Evolutionary conservation across 2,888 invertebrate genomes (phyloP), one percentile per base, ranked within the genome.

Genomic region (Pyrocoelia pectoralis): DNA sequence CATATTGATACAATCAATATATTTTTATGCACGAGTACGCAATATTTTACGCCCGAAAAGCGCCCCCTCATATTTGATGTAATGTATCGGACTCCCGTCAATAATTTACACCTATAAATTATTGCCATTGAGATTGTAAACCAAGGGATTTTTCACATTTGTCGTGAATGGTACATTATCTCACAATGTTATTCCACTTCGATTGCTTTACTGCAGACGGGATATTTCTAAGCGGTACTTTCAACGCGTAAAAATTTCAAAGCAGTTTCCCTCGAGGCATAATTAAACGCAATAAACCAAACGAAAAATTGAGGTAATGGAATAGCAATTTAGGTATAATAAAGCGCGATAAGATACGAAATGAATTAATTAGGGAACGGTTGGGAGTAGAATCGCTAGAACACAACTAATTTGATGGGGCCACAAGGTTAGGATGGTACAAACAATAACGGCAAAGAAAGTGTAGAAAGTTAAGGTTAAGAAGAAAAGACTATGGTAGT

Each of bases 31-130:
- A 65, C 60, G 66, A 64, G 62, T 64, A 66, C 66, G 64, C 66
- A 66, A 65, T 66, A 61, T 64, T 68, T 68, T 59, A 60, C 64
- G 64, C 66, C 66, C 61, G 61, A 66, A 66, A 66, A 65, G 60
- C 64, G 58, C 59, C 60, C n/a, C 49, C 56, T 58, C 56, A 59
- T 56, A 57, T 60, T 54, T 56, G 59, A 53, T 59, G 52, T 41
- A 50, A 56, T 43, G 57, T 61, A 66, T 65, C 61, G 56, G 53
- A 49, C 65, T 50, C 24, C 65, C 66, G 66, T 67, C 67, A 67
- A 71, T 69, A 68, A 67, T 69, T 71, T 69, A 67, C 63, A 61
- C 59, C 67, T 61, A 69, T 67, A 66, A 69, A 70, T 70, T 70
- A 67, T 68, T 69, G 61, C 64, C 58, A 61, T 68, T 57, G 64